These are phyloP conservation scores for Atrina japonica DNA, from an alignment of 2,888 invertebrate genomes.

Conservation along the genomic window DNA sequence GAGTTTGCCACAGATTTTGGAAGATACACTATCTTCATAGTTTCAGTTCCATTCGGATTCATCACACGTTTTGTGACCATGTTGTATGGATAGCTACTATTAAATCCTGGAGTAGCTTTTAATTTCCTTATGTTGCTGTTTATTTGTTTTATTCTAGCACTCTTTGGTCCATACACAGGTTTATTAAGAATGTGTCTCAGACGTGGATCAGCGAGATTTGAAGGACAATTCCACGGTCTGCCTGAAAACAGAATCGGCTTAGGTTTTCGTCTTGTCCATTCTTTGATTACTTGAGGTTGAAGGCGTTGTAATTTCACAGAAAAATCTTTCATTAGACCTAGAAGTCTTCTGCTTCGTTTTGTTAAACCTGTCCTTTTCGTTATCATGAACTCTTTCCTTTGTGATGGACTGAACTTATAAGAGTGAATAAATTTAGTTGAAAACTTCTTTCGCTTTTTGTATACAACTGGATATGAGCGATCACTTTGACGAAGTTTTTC, in stretches of 20 bases:
- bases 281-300: conserved; percentile 32
- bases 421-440: conserved; percentile 56
- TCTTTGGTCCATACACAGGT: conserved; percentile 36
- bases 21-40: conserved; percentile 36
- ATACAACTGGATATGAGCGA: conserved; percentile 63
- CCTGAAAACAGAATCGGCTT: conserved; percentile 20
- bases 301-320: conserved; percentile 30
- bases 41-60: conserved; percentile 38
- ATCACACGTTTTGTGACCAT: conserved; percentile 38
- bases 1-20: conserved; percentile 1
- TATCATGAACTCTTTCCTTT: conserved; percentile 65
- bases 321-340: conserved; percentile 52
- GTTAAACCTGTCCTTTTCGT: conserved; percentile 65
- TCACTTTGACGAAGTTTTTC: conserved; percentile 68
- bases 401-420: conserved; percentile 66
- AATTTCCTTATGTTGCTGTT: conserved; percentile 34
- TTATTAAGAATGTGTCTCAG: conserved; percentile 30
- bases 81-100: conserved; percentile 20
- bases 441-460: conserved; percentile 58
- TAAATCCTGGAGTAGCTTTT: conserved; percentile 8
- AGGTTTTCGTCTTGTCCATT: conserved; percentile 33
- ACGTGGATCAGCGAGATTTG: conserved; percentile 24
- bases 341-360: conserved; percentile 57
- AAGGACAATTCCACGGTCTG: not conserved
- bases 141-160: conserved; percentile 37